Conservation (phyloP, 2,113 vertebrate species). For the Ovis canadensis region DNA sequence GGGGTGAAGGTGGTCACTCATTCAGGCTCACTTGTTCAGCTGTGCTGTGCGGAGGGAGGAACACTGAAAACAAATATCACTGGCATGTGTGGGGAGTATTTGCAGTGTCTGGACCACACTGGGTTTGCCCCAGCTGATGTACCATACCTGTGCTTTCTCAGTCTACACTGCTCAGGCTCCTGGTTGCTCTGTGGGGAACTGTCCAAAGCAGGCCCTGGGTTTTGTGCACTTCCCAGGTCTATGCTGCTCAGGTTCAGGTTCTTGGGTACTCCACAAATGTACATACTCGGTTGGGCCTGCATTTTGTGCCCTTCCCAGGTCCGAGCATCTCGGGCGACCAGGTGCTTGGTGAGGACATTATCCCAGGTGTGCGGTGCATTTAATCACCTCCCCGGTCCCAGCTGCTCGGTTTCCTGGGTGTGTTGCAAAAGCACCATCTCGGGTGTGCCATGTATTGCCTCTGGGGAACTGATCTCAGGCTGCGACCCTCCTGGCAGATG, state of each 20-base stretch:
- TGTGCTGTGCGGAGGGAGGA: neutral
- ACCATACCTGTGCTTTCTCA: neutral
- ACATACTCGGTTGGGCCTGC: neutral
- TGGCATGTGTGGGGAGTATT: neutral
- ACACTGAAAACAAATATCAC: neutral
- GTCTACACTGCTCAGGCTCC: neutral
- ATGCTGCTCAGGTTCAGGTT: neutral
- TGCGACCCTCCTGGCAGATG: neutral
- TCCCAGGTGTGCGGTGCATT: neutral
- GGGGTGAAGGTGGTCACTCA: neutral
- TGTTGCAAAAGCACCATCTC: neutral
- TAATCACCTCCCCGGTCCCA: accelerated
- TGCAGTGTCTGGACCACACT: neutral
- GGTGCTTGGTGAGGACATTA: neutral
- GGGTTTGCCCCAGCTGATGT: neutral
- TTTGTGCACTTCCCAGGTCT: neutral
- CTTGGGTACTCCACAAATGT: neutral
- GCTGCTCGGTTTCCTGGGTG: neutral
- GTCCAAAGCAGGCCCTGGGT: neutral
- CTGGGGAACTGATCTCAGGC: neutral
- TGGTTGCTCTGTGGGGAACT: neutral
- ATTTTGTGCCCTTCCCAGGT: neutral
- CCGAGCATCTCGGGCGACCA: neutral
- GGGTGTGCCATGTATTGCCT: accelerated
- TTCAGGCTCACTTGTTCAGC: neutral